These are phyloP conservation scores for Eupithecia pulchellata DNA, from an alignment of 2,888 invertebrate genomes.

Conservation along the genomic window DNA sequence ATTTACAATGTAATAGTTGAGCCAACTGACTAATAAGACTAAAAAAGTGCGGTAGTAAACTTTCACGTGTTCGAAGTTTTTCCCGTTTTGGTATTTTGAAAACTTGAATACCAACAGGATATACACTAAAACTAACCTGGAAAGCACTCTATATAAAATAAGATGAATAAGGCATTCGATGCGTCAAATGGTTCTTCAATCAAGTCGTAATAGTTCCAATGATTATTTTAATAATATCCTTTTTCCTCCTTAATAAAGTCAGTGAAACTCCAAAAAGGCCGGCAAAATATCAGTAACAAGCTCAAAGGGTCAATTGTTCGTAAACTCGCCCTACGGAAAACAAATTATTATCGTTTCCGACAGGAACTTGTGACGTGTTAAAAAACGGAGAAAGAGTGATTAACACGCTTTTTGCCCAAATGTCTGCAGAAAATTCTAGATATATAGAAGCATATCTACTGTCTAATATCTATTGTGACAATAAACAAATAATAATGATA, in stretches of 20 bases:
- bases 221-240: background rate
- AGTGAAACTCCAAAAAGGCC: background rate
- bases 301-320: slow-evolving; percentile 4
- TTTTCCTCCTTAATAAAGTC: background rate
- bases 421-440: no score
- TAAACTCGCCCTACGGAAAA: slow-evolving; percentile 4
- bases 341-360: slow-evolving; percentile 1
- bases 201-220: background rate
- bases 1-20: no score
- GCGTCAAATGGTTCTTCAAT: background rate
- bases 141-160: no score
- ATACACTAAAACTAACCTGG: no score
- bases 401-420: background rate
- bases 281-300: background rate
- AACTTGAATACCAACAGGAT: no score
- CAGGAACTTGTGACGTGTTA: background rate
- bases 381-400: background rate
- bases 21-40: no score
- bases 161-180: background rate
- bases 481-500: no score
- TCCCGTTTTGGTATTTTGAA: no score
- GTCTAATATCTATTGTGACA: no score
- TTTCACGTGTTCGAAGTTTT: no score
- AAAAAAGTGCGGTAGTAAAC: no score
- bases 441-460: no score